Base-by-base conservation (phyloP, 2,888 invertebrate genomes). In the Cheilosia pagana region DNA sequence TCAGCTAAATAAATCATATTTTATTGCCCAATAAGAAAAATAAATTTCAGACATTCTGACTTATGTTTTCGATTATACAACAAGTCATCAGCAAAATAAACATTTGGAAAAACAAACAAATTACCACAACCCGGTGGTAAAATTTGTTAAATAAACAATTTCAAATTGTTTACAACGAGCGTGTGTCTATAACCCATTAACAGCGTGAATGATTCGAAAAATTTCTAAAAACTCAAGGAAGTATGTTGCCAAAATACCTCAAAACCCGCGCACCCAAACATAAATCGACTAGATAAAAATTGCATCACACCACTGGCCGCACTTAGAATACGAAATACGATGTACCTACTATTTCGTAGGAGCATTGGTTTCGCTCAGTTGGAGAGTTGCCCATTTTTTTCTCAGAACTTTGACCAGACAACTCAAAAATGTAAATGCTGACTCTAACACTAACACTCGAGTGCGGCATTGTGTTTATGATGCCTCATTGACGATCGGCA, bases 231-330 rank as follows among this genome's bases (percentile, higher is more conserved):
- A 41, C 25, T 52, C 1, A 19, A 41, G 14, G n/a, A 23, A 28
- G 23, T 23, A 28, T 57, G 68, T 16, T 55, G 57, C 70, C 70
- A 59, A 68, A 70, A 59, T 39, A 31, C 45, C 43, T 35, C 10
- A 19, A n/a, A 45, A 39, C 39, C 43, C 14, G n/a, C n/a, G n/a
- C n/a, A 43, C 19, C 23, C 45, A 62, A 62, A 63, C 63, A 35
- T 3, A 53, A 52, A 16, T 19, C 21, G 21, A 4, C 53, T 4
- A 35, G 12, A 53, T 19, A 48, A 52, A 21, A 7, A 59, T 59
- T 70, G 57, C 70, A 59, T 25, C 39, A 60, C 23, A 60, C n/a
- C 7, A 7, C 43, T 16, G 2, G 16, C 48, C 70, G 21, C 57
- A 70, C 48, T 59, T 59, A 16, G 19, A 7, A 25, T 41, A 41